Evolutionary conservation across 2,113 vertebrate species (phyloP).

Genomic region (Melanotaenia duboulayi): DNA sequence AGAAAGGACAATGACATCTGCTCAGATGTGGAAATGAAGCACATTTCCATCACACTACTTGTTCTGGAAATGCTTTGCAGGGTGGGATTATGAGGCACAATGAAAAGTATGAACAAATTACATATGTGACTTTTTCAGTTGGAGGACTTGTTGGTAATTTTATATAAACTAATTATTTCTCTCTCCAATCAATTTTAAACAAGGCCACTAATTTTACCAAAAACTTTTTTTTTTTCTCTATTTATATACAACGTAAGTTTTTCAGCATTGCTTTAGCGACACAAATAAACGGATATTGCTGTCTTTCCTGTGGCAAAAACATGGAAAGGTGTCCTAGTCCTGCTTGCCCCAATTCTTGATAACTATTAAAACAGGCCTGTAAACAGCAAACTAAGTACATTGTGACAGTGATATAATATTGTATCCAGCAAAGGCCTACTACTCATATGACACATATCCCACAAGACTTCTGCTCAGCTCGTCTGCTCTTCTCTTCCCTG

Average conservation of each 20-base stretch:
- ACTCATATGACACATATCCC: conserved; percentile 43
- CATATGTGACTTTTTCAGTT: too few species aligned
- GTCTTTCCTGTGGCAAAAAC: conserved; percentile 23
- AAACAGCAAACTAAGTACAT: conserved; percentile 42
- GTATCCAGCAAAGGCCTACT: conserved; percentile 28
- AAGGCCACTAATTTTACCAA: neutral
- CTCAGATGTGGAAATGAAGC: too few species aligned
- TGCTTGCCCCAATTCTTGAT: conserved; percentile 15
- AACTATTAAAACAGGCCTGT: conserved; percentile 31
- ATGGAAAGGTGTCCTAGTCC: conserved; percentile 1
- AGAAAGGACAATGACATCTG: too few species aligned
- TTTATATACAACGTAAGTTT: neutral
- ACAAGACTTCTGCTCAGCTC: conserved; percentile 49
- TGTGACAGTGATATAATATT: conserved; percentile 32
- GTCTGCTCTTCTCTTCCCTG: conserved; percentile 39
- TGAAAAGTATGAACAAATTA: too few species aligned
- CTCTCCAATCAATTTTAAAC: neutral
- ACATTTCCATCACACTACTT: too few species aligned
- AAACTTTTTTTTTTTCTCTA: neutral
- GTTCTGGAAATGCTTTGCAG: too few species aligned
- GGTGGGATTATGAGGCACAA: too few species aligned
- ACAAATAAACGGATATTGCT: conserved; percentile 9
- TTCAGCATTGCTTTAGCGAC: neutral
- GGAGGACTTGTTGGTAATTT: neutral
- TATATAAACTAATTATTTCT: neutral